phyloP scores from a whole-genome alignment of 2,797 vertebrate species.

The Salmo trutta region DNA sequence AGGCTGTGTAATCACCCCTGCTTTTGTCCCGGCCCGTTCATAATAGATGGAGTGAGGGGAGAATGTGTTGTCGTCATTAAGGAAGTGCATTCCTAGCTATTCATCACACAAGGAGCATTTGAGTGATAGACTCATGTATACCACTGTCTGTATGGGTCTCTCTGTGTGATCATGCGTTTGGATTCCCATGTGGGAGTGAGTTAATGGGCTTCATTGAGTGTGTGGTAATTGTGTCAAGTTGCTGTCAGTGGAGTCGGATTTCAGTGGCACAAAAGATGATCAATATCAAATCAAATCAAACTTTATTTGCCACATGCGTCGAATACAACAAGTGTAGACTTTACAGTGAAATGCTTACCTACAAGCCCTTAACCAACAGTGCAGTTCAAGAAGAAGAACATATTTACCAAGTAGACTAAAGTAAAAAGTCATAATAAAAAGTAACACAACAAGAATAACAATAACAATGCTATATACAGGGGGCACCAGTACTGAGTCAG shows the following conservation, averaged over 20 bases:
- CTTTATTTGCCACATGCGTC: too few relatives aligned
- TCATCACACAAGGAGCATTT: neutral
- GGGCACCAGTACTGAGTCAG: too few relatives aligned
- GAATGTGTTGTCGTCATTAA: neutral
- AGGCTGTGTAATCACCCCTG: neutral
- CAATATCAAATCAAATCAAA: neutral
- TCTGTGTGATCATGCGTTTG: constrained; percentile 54
- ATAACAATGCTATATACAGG: too few relatives aligned
- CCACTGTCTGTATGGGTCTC: constrained; percentile 67
- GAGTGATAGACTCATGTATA: neutral
- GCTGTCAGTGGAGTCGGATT: neutral
- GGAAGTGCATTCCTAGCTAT: neutral
- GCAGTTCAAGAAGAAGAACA: too few relatives aligned
- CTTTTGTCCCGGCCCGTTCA: neutral
- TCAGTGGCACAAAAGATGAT: neutral
- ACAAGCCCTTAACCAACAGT: too few relatives aligned
- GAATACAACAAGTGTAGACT: too few relatives aligned
- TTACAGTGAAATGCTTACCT: too few relatives aligned
- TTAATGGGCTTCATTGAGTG: constrained; percentile 11
- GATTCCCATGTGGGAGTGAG: constrained; percentile 5
- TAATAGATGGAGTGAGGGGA: neutral
- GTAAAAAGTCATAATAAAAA: too few relatives aligned
- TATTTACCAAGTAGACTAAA: too few relatives aligned
- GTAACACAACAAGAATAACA: too few relatives aligned
- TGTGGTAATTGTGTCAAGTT: constrained; percentile 28